Evolutionary conservation across 2,797 vertebrate species (phyloP).

Genomic region (Setipinna tenuifilis): DNA sequence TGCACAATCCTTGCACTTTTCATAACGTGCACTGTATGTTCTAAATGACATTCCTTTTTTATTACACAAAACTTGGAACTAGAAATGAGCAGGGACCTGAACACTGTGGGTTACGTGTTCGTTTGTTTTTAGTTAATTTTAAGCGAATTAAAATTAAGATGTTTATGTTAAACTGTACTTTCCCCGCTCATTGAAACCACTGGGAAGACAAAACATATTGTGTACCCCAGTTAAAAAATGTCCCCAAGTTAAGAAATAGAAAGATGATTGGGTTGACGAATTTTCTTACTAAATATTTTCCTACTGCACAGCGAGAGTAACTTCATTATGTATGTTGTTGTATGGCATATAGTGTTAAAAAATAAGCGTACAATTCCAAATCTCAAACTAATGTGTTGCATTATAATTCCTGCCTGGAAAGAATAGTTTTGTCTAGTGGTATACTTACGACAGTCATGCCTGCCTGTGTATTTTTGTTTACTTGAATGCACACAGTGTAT

Average conservation of each 20-base stretch:
- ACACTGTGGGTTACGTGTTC: background rate
- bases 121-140: background rate
- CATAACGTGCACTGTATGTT: background rate
- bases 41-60: background rate
- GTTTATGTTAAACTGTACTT: background rate
- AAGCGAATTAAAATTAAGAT: background rate
- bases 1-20: background rate
- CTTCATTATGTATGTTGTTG: background rate
- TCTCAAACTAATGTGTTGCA: background rate
- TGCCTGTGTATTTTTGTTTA: slow-evolving; percentile 30
- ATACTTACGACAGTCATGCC: background rate
- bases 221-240: background rate
- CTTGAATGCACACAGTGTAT: slow-evolving; percentile 26
- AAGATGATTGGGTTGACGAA: background rate
- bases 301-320: background rate
- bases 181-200: background rate
- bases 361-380: background rate
- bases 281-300: background rate
- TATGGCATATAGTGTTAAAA: background rate
- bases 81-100: background rate
- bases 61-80: background rate
- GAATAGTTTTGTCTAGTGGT: background rate
- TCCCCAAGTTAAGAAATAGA: background rate
- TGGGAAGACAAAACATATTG: background rate
- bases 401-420: background rate